A percentile compares a stretch with the other conserved stretches of the same genome.
phyloP scores from a whole-genome alignment of 2,797 vertebrate genomes.

The Sebastes matsubarae region DNA sequence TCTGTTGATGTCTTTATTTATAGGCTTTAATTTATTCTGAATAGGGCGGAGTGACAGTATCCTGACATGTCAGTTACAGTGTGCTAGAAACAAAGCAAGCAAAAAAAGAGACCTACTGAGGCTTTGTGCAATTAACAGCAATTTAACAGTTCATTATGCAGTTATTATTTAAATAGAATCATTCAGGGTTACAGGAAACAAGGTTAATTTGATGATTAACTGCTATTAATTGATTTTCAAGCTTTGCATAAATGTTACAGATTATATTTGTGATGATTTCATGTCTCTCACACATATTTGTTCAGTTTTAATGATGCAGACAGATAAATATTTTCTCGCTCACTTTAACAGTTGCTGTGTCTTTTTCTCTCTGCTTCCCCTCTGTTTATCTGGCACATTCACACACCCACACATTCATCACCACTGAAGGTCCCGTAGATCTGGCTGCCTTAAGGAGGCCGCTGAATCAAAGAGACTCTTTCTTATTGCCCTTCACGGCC shows the following conservation, averaged over 20 bases:
- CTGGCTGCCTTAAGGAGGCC: constrained; percentile 49
- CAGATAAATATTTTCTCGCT: constrained; percentile 12
- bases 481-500: constrained; percentile 53
- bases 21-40: constrained; percentile 3
- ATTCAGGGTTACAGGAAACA: background rate
- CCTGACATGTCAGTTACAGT: background rate
- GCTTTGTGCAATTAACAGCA: background rate
- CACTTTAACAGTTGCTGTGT: constrained; percentile 17
- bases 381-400: constrained; percentile 51
- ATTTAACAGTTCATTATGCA: background rate
- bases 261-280: background rate
- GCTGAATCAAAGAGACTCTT: constrained; percentile 67
- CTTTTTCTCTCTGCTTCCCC: constrained; percentile 17
- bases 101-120: background rate
- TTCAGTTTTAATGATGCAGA: constrained; percentile 4
- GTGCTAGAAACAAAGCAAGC: background rate
- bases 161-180: constrained; percentile 1
- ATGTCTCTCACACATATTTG: background rate
- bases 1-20: background rate
- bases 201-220: background rate
- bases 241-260: background rate
- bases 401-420: constrained; percentile 55
- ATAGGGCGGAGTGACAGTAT: background rate
- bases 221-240: background rate
- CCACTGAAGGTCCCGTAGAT: constrained; percentile 39